A percentile compares a stretch with the other conserved stretches of the same genome.
These are phyloP conservation scores for Leptopilina boulardi DNA, from an alignment of 1,140 invertebrate genomes.

Conservation along the genomic window DNA sequence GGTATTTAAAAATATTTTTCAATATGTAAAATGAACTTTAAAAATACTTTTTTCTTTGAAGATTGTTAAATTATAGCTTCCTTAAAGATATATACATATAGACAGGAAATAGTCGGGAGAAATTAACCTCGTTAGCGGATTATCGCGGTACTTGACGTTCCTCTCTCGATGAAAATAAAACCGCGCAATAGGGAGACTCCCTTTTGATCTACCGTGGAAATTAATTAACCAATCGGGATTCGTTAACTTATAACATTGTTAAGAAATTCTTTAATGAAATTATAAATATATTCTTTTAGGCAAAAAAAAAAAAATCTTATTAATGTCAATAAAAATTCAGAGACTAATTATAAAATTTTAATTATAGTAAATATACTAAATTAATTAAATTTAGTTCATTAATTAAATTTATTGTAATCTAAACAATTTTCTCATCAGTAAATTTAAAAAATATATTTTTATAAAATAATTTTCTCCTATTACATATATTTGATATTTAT, in stretches of 20 bases:
- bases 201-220: conserved; percentile 42
- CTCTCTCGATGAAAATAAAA: conserved; percentile 23
- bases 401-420: too few species aligned
- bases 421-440: too few species aligned
- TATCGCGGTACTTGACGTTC: conserved; percentile 29
- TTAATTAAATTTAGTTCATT: too few species aligned
- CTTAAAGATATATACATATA: neutral
- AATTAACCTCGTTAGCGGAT: conserved; percentile 32
- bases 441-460: too few species aligned
- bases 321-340: too few species aligned
- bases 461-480: too few species aligned
- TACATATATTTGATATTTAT: too few species aligned
- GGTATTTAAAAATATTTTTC: too few species aligned
- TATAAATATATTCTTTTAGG: neutral
- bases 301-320: too few species aligned
- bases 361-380: too few species aligned
- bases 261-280: neutral
- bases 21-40: too few species aligned
- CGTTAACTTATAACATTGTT: conserved; percentile 27
- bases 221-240: conserved; percentile 46
- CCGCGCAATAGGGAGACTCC: conserved; percentile 39
- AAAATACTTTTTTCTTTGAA: conserved; percentile 15
- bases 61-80: conserved; percentile 13
- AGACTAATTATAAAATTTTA: too few species aligned
- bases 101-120: conserved; percentile 26